Conservation (phyloP, 1,140 invertebrate species). For the Sweltsa coloradensis region DNA sequence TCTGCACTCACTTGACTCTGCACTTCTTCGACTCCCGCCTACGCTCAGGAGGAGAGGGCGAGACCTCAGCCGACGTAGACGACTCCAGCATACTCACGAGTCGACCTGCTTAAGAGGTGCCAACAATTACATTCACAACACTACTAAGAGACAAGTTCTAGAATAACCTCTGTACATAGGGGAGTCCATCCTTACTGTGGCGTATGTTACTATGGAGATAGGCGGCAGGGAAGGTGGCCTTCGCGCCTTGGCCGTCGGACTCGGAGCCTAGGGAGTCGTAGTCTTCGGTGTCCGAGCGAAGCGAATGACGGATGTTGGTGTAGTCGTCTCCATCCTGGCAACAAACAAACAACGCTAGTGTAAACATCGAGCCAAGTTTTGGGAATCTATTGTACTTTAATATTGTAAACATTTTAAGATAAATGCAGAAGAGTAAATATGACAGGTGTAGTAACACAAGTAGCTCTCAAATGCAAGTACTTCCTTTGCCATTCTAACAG, state of each 20-base stretch:
- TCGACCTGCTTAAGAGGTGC: slow-evolving; percentile 10
- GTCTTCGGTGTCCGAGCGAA: slow-evolving; percentile 18
- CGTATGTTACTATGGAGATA: slow-evolving; percentile 17
- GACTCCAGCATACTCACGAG: slow-evolving; percentile 15
- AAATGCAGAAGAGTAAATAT: too few species aligned
- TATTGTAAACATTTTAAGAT: too few species aligned
- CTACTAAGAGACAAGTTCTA: not conserved
- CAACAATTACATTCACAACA: slow-evolving; percentile 17
- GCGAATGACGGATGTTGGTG: slow-evolving; percentile 12
- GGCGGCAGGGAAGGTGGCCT: slow-evolving; percentile 10
- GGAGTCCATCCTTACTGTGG: slow-evolving; percentile 16
- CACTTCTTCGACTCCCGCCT: slow-evolving; percentile 16
- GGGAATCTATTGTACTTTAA: too few species aligned
- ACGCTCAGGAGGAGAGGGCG: slow-evolving; percentile 18
- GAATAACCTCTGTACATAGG: not conserved
- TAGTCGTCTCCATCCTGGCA: slow-evolving; percentile 14
- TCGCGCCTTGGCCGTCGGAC: slow-evolving; percentile 12
- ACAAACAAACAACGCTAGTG: too few species aligned
- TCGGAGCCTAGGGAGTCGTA: slow-evolving; percentile 21
- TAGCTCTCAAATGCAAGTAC: too few species aligned
- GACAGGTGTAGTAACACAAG: too few species aligned
- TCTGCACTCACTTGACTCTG: slow-evolving; percentile 16
- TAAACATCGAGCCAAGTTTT: too few species aligned
- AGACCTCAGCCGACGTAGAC: slow-evolving; percentile 20
- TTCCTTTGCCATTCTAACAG: too few species aligned